Conservation (phyloP, 2,888 invertebrate genomes). For the Oscheius myriophilus region DNA sequence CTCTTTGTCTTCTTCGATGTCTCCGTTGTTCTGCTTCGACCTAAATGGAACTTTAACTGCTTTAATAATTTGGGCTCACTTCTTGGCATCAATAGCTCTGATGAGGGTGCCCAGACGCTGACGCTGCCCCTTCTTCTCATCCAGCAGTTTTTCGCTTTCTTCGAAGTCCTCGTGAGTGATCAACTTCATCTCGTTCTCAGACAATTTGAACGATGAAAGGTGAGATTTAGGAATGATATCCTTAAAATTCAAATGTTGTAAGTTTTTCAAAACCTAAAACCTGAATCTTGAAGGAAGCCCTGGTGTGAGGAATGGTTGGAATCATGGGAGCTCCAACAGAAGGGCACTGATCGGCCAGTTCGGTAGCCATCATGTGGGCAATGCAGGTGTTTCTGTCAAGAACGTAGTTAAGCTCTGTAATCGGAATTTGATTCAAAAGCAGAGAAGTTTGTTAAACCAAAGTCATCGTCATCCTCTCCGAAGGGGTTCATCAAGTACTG, state of each 20-base stretch:
- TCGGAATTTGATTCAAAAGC: neutral
- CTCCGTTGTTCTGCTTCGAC: conserved; percentile 9
- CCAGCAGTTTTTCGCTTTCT: conserved; percentile 50
- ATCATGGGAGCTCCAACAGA: conserved; percentile 44
- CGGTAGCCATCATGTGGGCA: conserved; percentile 69
- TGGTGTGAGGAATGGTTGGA: conserved; percentile 65
- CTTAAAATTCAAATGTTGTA: conserved; percentile 39
- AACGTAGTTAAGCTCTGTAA: conserved; percentile 68
- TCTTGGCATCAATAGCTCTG: conserved; percentile 44
- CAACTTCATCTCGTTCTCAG: conserved; percentile 68
- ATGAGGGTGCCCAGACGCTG: conserved; percentile 47
- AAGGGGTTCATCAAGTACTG: conserved; percentile 70
- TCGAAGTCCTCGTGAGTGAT: conserved; percentile 63
- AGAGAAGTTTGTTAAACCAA: conserved; percentile 29
- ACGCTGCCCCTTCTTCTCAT: conserved; percentile 38
- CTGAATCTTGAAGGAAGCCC: conserved; percentile 70
- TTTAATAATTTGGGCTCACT: conserved; percentile 63
- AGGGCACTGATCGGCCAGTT: conserved; percentile 67
- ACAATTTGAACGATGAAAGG: conserved; percentile 63
- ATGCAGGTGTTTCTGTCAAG: conserved; percentile 69
- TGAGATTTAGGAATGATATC: conserved; percentile 68
- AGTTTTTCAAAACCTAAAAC: conserved; percentile 25
- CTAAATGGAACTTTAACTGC: conserved; percentile 60
- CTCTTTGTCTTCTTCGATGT: conserved; percentile 23
- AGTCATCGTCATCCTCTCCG: conserved; percentile 70